A percentile compares a stretch with the other conserved stretches of the same genome.
Evolutionary conservation across 1,140 invertebrate genomes (phyloP).

Genomic region (Lerema accius): DNA sequence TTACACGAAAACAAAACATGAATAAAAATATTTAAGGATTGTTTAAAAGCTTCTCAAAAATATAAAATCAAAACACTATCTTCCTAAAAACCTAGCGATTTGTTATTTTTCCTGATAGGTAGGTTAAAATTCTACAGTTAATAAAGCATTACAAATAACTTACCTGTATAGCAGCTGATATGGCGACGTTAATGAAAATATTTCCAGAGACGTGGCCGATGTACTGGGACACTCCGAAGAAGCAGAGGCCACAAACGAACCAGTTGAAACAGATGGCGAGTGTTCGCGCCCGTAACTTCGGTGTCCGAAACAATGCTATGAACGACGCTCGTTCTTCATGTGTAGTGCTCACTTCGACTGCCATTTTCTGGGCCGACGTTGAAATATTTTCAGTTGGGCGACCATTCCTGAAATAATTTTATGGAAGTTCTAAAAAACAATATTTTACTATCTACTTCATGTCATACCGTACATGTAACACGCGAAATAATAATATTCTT

Average conservation of each 20-base stretch:
- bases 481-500: too few species aligned
- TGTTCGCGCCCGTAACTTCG: slow-evolving; percentile 89
- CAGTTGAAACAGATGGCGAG: slow-evolving; percentile 88
- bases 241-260: slow-evolving; percentile 88
- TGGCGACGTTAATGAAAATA: slow-evolving; percentile 89
- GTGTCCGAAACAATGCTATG: slow-evolving; percentile 88
- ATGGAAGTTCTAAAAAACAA: slow-evolving; percentile 13
- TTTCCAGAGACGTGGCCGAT: slow-evolving; percentile 88
- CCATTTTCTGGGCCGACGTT: slow-evolving; percentile 68
- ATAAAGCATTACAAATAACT: slow-evolving; percentile 9
- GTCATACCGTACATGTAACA: too few species aligned
- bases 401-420: slow-evolving; percentile 73
- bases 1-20: too few species aligned
- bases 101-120: too few species aligned
- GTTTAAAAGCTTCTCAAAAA: too few species aligned
- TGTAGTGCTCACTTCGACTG: slow-evolving; percentile 47
- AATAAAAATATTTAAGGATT: too few species aligned
- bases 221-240: slow-evolving; percentile 90
- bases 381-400: slow-evolving; percentile 82
- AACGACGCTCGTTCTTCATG: slow-evolving; percentile 82
- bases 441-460: too few species aligned
- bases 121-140: too few species aligned
- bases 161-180: slow-evolving; percentile 86
- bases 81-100: too few species aligned
- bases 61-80: too few species aligned